These are phyloP conservation scores for Athene noctua DNA, from an alignment of 2,113 vertebrate species.

Conservation along the genomic window DNA sequence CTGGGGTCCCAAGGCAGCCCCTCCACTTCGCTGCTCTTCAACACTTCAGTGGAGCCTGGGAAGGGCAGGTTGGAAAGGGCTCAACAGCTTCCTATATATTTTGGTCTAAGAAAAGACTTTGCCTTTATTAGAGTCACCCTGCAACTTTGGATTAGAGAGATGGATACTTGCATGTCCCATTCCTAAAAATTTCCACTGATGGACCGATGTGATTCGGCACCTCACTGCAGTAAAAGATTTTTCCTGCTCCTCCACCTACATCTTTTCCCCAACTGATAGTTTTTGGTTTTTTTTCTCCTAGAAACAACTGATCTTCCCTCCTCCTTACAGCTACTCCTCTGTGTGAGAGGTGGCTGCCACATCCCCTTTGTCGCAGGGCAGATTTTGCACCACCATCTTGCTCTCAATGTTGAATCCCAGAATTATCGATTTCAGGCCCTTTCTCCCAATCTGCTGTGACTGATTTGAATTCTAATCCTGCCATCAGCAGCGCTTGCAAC, in stretches of 20 bases:
- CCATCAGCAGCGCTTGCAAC: fast-evolving
- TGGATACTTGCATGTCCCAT: background rate
- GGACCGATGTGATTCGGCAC: background rate
- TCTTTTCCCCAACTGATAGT: background rate
- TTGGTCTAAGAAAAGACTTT: background rate
- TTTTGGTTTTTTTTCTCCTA: background rate
- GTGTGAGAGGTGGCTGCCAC: background rate
- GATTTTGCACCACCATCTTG: fast-evolving
- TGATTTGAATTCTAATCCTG: background rate
- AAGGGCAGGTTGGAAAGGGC: background rate
- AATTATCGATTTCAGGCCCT: fast-evolving
- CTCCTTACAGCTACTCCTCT: background rate
- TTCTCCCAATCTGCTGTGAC: background rate
- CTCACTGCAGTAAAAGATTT: background rate
- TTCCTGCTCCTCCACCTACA: background rate
- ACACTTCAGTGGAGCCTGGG: background rate
- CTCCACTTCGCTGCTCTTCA: fast-evolving
- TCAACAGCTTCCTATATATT: background rate
- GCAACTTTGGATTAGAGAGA: background rate
- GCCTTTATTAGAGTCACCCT: background rate
- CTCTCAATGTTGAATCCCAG: background rate
- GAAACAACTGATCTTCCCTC: background rate
- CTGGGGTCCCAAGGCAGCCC: fast-evolving
- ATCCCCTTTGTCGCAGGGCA: background rate
- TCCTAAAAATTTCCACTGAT: background rate